Evolutionary conservation across 2,113 vertebrate genomes (phyloP), one percentile per base, ranked within the genome.

Genomic region (Chunga burmeisteri): DNA sequence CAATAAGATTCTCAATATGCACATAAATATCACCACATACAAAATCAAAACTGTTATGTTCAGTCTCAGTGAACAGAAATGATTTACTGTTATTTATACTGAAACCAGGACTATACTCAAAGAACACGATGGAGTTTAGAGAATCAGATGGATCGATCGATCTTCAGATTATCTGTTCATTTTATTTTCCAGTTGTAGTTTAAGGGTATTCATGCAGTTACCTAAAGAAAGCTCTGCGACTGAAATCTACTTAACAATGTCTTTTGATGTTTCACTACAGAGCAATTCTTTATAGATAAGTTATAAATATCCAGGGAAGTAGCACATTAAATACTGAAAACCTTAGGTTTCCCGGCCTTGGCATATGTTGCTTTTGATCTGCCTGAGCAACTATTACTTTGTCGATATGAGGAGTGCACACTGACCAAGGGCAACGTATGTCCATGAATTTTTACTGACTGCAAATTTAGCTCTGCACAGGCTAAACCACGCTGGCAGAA

Each of bases 351-450:
- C 50, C 86, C 88, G 75, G 90, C 62, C 70, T 80, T 82, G 61
- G 70, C 70, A 91, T 59, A 63, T 63, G 16, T 79, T 85, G 71
- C 85, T 94, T 96, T 96, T 95, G 91, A 97, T 96, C 84, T 96
- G 58, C 46, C 73, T 50, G 63, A 92, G 80, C 67, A 86, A 81
- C 86, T 83, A 83, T 91, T 84, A 94, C 80, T 94, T 66, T 88
- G 90, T 91, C 66, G 29, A 75, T 90, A 70, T 0, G 3, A 84
- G 73, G 56, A 62, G 52, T 4, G 26, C 52, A 53, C 73, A 20
- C 44, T 74, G 82, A 93, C 93, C 92, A 91, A 96, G 92, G 94
- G 94, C 82, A 75, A 88, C 26, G 62, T 40, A 77, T 16, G 65
- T 23, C 94, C 86, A 68, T 82, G 85, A 78, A 95, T 96, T 93